A percentile compares a stretch with the other conserved stretches of the same genome.
phyloP scores from a whole-genome alignment of 1,140 invertebrate species.

The Plutomurus gul region DNA sequence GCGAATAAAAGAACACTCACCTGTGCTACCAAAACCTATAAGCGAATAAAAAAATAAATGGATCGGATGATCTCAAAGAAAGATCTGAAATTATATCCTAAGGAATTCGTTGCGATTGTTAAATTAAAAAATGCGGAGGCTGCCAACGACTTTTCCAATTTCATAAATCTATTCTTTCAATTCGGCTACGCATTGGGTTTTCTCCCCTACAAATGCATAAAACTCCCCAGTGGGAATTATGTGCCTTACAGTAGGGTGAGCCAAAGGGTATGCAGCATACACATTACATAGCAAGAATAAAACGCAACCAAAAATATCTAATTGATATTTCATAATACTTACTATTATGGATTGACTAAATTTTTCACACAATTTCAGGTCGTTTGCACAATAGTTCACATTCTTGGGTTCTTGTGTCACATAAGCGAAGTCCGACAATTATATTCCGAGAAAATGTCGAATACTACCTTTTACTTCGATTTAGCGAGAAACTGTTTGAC shows the following conservation, averaged over 20 bases:
- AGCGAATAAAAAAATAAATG: no score
- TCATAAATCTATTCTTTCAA: not conserved
- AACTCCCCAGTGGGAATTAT: not conserved
- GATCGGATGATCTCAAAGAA: no score
- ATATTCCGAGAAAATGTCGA: not conserved
- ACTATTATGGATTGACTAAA: not conserved
- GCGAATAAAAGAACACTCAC: no score
- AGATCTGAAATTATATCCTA: not conserved
- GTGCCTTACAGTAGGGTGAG: not conserved
- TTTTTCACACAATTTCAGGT: not conserved
- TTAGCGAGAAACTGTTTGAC: not conserved
- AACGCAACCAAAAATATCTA: not conserved
- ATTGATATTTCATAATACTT: not conserved
- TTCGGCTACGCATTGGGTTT: constrained; percentile 1
- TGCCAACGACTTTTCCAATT: not conserved
- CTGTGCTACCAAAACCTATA: no score
- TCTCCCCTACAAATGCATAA: not conserved
- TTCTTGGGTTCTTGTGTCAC: not conserved
- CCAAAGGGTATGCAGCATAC: not conserved
- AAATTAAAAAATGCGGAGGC: not conserved
- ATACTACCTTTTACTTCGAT: constrained; percentile 11
- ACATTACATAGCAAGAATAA: not conserved
- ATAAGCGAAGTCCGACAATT: not conserved
- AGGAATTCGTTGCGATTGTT: not conserved
- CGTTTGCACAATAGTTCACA: not conserved